Percentiles rank a stretch among this genome's conserved stretches.
These are phyloP conservation scores for Conus betulinus DNA, from an alignment of 1,140 invertebrate species.

Conservation along the genomic window DNA sequence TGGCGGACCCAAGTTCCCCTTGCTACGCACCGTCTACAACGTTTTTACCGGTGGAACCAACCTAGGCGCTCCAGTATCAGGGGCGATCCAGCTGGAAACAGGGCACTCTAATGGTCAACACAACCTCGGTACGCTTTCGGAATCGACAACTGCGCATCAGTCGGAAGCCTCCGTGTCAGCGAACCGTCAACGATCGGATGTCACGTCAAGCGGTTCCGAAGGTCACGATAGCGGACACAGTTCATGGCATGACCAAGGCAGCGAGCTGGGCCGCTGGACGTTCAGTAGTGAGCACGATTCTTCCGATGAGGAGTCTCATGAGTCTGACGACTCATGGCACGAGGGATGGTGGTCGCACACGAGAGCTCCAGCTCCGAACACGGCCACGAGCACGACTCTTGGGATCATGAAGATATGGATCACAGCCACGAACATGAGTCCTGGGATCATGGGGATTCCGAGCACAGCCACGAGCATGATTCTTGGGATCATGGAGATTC, in stretches of 20 bases:
- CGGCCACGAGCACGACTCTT: too few species aligned
- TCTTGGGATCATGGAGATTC: neutral
- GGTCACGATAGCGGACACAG: neutral
- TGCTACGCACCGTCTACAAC: conserved; percentile 49
- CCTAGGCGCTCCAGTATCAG: neutral
- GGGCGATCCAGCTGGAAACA: neutral
- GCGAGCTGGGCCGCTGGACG: neutral
- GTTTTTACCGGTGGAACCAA: conserved; percentile 24
- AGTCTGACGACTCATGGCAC: neutral
- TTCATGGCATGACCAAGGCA: neutral
- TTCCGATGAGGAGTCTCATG: neutral
- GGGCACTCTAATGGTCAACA: neutral
- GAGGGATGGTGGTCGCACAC: neutral
- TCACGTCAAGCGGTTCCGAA: neutral
- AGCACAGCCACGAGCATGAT: neutral
- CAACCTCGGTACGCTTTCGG: neutral
- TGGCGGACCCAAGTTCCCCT: conserved; percentile 53
- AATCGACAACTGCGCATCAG: neutral
- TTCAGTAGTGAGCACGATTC: neutral
- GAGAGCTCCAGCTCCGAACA: neutral
- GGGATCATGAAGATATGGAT: too few species aligned
- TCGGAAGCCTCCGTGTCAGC: neutral
- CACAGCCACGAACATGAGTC: neutral
- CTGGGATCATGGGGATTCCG: neutral
- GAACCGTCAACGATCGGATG: neutral